Conservation (phyloP, 2,888 invertebrate species). For the Morpho achilles region DNA sequence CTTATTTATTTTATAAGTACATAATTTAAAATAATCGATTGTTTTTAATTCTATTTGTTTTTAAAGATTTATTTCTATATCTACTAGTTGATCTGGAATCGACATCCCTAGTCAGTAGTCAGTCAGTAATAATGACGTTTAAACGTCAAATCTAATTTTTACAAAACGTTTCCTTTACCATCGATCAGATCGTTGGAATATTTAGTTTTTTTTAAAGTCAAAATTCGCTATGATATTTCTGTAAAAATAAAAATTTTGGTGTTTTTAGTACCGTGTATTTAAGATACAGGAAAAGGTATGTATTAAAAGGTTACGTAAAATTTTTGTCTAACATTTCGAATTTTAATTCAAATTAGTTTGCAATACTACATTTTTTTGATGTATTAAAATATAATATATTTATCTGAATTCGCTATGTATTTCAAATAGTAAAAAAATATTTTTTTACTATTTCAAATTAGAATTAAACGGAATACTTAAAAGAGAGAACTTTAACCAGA, state of each 20-base stretch:
- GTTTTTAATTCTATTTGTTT: too few relatives aligned
- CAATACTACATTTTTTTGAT: neutral
- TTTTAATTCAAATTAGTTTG: conserved; percentile 7
- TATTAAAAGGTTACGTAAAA: conserved; percentile 22
- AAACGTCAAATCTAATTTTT: conserved; percentile 20
- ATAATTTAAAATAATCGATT: too few relatives aligned
- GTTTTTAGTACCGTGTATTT: conserved; percentile 9
- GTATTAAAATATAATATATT: too few relatives aligned
- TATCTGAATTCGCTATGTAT: too few relatives aligned
- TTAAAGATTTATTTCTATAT: too few relatives aligned
- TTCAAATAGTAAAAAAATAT: too few relatives aligned
- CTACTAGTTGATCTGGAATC: conserved; percentile 2
- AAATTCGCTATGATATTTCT: conserved; percentile 24
- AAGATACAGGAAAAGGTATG: conserved; percentile 16
- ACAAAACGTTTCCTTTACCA: conserved; percentile 33
- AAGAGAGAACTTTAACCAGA: too few relatives aligned
- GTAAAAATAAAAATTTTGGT: conserved; percentile 11
- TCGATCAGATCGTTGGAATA: conserved; percentile 25
- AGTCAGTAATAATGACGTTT: conserved; percentile 16
- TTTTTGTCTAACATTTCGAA: conserved; percentile 5
- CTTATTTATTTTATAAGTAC: too few relatives aligned
- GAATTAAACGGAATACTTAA: too few relatives aligned
- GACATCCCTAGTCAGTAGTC: conserved; percentile 18
- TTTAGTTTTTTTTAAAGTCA: conserved; percentile 12
- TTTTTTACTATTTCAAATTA: too few relatives aligned